These are phyloP conservation scores for Phrynocephalus guinanensis DNA, from an alignment of 2,797 vertebrate species.

Conservation along the genomic window DNA sequence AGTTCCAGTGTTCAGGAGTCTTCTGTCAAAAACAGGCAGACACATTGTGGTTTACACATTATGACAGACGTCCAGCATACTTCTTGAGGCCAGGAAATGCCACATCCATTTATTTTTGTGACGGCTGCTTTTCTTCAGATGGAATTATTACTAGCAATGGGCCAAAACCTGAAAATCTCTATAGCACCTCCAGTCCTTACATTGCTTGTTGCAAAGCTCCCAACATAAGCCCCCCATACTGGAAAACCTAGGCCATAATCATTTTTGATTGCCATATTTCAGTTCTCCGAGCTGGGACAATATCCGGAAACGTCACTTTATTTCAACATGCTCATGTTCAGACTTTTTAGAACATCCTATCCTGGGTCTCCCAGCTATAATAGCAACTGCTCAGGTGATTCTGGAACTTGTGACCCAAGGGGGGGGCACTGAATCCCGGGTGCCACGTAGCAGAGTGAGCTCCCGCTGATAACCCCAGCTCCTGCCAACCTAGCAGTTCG, in stretches of 20 bases:
- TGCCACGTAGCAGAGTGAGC: too few relatives aligned
- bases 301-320: neutral
- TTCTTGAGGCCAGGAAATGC: neutral
- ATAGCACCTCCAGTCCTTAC: neutral
- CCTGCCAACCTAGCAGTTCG: too few relatives aligned
- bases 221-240: neutral
- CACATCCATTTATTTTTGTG: neutral
- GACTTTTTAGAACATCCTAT: neutral
- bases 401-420: too few relatives aligned
- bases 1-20: neutral
- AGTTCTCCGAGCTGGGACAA: neutral
- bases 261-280: too few relatives aligned
- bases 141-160: conserved; percentile 3
- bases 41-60: neutral
- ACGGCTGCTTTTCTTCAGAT: neutral
- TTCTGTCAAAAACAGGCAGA: neutral
- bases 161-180: neutral
- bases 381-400: too few relatives aligned
- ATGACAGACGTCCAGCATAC: neutral
- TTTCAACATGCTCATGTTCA: too few relatives aligned
- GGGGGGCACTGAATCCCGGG: too few relatives aligned
- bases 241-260: neutral
- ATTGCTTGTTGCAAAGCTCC: neutral
- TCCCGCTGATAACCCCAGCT: too few relatives aligned
- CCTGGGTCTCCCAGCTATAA: too few relatives aligned